Conservation (phyloP, 2,888 invertebrate genomes). For the Himalopsyche japonica region DNA sequence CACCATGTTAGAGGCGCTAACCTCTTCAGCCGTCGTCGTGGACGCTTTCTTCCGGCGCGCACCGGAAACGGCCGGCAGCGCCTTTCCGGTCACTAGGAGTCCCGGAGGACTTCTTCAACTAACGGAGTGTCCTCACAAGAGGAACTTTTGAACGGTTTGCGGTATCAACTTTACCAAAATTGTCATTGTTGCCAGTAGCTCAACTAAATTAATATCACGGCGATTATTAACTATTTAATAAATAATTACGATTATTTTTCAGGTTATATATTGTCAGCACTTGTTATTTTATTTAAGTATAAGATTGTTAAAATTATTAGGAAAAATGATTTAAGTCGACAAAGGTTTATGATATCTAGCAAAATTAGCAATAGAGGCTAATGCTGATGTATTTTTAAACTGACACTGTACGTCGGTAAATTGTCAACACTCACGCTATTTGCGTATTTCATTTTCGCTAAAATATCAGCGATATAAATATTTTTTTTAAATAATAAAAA, state of each 20-base stretch:
- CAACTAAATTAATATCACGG: background rate
- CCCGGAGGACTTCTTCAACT: background rate
- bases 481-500: background rate
- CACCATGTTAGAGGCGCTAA: slow-evolving; percentile 70
- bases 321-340: background rate
- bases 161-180: background rate
- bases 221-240: background rate
- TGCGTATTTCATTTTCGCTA: background rate
- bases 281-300: background rate
- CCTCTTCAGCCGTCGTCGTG: slow-evolving; percentile 46
- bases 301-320: background rate
- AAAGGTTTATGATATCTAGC: background rate
- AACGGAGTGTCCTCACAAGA: background rate
- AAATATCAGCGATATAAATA: background rate
- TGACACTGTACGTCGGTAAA: background rate
- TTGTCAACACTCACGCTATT: background rate
- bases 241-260: background rate
- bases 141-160: background rate
- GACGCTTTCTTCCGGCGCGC: slow-evolving; percentile 22
- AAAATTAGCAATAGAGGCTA: background rate
- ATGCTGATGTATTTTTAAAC: background rate
- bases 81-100: slow-evolving; percentile 1
- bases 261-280: background rate
- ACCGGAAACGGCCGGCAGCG: slow-evolving; percentile 3
- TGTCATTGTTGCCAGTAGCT: background rate